These are phyloP conservation scores for Drosophila mimetica DNA, from an alignment of 2,888 invertebrate species.

Conservation along the genomic window DNA sequence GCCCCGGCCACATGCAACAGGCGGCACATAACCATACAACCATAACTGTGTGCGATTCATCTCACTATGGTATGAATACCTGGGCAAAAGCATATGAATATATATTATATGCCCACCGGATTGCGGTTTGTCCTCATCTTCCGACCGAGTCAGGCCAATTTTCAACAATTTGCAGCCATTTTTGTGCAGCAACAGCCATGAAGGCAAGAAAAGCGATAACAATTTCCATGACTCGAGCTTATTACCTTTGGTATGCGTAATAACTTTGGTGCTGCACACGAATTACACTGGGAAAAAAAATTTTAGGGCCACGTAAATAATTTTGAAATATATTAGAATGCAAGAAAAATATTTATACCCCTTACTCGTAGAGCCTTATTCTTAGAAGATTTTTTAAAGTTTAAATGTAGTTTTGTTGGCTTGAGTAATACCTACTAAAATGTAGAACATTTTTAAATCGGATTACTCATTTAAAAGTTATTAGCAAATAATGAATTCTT, in stretches of 20 bases:
- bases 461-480: no score
- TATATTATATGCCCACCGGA: not conserved
- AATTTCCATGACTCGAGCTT: slow-evolving; percentile 47
- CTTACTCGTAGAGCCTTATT: no score
- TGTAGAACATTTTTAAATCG: no score
- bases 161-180: slow-evolving; percentile 54
- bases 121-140: slow-evolving; percentile 15
- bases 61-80: slow-evolving; percentile 26
- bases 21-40: slow-evolving; percentile 35
- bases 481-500: no score
- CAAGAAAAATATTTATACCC: no score
- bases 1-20: slow-evolving; percentile 41
- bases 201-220: slow-evolving; percentile 29
- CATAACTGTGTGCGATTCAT: slow-evolving; percentile 41
- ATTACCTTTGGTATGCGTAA: slow-evolving; percentile 56
- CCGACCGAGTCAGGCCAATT: slow-evolving; percentile 28
- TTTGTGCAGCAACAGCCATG: slow-evolving; percentile 12
- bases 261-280: slow-evolving; percentile 46
- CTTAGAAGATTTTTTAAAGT: no score
- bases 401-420: no score
- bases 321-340: no score
- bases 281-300: slow-evolving; percentile 18
- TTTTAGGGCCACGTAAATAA: not conserved
- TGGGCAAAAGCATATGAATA: slow-evolving; percentile 23
- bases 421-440: no score